These are phyloP conservation scores for Ammodytes dubius DNA, from an alignment of 2,113 vertebrate species.

Conservation along the genomic window DNA sequence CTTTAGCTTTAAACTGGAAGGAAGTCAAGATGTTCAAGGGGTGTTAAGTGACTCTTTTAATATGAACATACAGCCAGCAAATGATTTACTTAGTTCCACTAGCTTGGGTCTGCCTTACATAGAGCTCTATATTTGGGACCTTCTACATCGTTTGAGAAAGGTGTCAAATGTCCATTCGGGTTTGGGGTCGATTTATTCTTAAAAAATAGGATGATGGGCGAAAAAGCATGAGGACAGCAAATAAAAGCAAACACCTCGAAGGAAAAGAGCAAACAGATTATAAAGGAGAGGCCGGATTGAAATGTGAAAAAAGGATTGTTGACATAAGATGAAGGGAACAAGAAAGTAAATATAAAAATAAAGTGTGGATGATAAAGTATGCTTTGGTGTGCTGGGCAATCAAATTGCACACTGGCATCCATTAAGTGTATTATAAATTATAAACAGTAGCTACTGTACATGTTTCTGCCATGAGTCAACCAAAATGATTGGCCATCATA, in stretches of 20 bases:
- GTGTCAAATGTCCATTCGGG: not conserved
- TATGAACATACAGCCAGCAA: no score
- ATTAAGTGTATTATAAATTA: not conserved
- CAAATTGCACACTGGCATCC: not conserved
- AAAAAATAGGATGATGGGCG: not conserved
- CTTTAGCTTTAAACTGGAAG: no score
- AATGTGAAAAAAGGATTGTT: not conserved
- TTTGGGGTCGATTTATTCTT: not conserved
- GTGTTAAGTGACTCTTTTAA: no score
- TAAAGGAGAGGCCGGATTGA: not conserved
- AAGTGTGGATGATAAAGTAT: not conserved
- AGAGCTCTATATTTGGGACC: not conserved
- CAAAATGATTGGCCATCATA: not conserved
- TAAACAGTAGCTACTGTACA: not conserved
- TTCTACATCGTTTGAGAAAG: not conserved
- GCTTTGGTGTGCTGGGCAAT: not conserved
- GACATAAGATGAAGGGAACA: conserved; percentile 9
- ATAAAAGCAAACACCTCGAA: not conserved
- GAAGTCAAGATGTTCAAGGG: no score
- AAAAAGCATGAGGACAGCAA: not conserved
- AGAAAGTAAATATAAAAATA: no score
- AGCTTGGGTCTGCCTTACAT: no score
- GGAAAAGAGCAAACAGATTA: not conserved
- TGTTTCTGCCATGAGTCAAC: not conserved
- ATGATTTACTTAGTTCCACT: no score